These are phyloP conservation scores for Melolontha melolontha DNA, from an alignment of 2,888 invertebrate species.

Conservation along the genomic window DNA sequence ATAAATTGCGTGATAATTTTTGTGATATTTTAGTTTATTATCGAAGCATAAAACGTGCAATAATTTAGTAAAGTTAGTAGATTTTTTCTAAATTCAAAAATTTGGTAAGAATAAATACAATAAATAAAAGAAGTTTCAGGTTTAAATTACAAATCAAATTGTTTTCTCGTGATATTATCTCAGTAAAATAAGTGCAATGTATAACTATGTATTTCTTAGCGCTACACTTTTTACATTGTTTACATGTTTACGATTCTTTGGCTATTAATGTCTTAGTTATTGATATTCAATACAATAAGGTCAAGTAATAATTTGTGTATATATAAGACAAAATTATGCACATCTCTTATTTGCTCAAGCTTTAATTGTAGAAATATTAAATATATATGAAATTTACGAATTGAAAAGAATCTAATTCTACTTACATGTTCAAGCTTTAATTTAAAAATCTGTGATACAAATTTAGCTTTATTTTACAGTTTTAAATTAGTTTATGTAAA, in stretches of 20 bases:
- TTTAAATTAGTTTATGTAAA: conserved; percentile 11
- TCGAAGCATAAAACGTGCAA: conserved; percentile 1
- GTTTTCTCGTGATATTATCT: no score
- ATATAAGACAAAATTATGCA: conserved; percentile 49
- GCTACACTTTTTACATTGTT: neutral
- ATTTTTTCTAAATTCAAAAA: neutral
- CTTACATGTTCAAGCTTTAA: conserved; percentile 1
- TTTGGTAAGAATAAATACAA: no score
- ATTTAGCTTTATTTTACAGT: neutral
- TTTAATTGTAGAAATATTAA: conserved; percentile 54
- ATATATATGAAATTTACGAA: neutral
- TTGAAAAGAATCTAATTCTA: neutral
- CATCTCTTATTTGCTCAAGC: conserved; percentile 64
- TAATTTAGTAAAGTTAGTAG: neutral
- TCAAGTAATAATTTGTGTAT: conserved; percentile 17
- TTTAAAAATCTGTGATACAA: conserved; percentile 9
- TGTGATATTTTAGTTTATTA: conserved; percentile 12
- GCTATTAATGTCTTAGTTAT: no score
- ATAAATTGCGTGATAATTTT: neutral
- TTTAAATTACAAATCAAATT: no score
- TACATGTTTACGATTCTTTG: no score
- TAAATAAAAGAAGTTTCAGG: no score
- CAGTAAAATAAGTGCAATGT: conserved; percentile 10
- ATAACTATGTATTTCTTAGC: neutral
- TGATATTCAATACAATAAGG: no score